Percentiles rank a stretch among this genome's conserved stretches.
phyloP scores from a whole-genome alignment of 2,113 vertebrate species.

The Ascaphus truei region DNA sequence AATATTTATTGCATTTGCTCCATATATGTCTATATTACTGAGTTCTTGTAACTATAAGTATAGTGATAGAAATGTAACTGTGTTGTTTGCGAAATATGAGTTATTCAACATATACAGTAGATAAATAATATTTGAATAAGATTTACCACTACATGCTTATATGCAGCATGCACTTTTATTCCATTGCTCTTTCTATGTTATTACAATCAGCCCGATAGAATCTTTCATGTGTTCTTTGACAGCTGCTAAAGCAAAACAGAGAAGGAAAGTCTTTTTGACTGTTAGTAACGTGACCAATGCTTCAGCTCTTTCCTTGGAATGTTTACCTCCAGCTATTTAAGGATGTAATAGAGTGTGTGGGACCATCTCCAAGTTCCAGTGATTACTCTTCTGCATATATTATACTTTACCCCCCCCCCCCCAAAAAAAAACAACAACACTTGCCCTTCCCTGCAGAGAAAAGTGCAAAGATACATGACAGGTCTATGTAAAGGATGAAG shows the following conservation, averaged over 20 bases:
- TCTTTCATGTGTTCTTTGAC: conserved; percentile 25
- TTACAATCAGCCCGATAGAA: conserved; percentile 15
- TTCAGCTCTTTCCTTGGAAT: no score
- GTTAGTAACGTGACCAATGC: neutral
- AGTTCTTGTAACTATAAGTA: no score
- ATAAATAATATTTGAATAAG: neutral
- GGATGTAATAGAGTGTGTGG: conserved; percentile 18
- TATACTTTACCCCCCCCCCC: no score
- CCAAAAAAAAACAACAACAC: conserved; percentile 7
- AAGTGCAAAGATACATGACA: conserved; percentile 33
- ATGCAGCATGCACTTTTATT: conserved; percentile 1
- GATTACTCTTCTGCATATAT: conserved; percentile 25
- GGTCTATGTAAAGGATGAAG: conserved; percentile 30
- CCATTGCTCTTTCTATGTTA: conserved; percentile 18
- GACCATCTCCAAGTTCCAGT: neutral
- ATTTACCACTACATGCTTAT: neutral
- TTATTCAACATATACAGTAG: neutral
- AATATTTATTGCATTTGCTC: no score
- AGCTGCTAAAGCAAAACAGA: conserved; percentile 22
- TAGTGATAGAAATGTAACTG: neutral
- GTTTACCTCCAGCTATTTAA: conserved; percentile 30
- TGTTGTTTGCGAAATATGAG: neutral
- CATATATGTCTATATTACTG: no score
- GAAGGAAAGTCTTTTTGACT: conserved; percentile 23
- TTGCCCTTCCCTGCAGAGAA: conserved; percentile 20